Evolutionary conservation across 1,140 invertebrate genomes (phyloP).

Genomic region (Globodera rostochiensis): DNA sequence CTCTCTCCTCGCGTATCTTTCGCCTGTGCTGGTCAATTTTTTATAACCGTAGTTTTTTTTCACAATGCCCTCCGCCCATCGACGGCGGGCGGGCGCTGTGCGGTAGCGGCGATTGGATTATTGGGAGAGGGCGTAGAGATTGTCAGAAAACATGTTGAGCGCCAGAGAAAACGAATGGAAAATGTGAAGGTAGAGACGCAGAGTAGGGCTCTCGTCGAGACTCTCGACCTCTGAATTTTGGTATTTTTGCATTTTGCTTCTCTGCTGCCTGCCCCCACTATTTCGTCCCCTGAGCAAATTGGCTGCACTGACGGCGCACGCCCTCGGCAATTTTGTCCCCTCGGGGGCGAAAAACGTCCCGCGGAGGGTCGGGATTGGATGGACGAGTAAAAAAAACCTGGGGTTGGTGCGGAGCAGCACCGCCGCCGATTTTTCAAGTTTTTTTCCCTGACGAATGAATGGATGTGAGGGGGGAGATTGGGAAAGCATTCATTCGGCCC

Average conservation of each 20-base stretch:
- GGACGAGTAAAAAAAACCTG: conserved; percentile 5
- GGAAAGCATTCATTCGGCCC: neutral
- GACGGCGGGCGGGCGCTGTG: neutral
- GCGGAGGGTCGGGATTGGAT: conserved; percentile 2
- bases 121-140: neutral
- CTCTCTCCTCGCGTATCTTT: neutral
- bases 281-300: neutral
- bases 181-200: neutral
- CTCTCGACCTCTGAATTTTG: neutral
- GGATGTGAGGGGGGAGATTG: neutral
- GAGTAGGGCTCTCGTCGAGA: neutral
- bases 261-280: neutral
- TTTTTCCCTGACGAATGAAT: neutral
- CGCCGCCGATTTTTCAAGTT: neutral
- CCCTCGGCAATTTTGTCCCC: neutral
- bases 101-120: conserved; percentile 9
- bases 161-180: neutral
- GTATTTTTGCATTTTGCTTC: neutral
- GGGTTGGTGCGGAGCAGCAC: conserved; percentile 16
- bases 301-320: neutral
- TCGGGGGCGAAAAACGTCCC: neutral
- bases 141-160: neutral
- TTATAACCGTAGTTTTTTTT: conserved; percentile 16
- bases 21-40: neutral
- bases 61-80: neutral